A percentile compares a stretch with the other conserved stretches of the same genome.
Evolutionary conservation across 1,140 invertebrate species (phyloP).

Genomic region (Diorhabda sublineata): DNA sequence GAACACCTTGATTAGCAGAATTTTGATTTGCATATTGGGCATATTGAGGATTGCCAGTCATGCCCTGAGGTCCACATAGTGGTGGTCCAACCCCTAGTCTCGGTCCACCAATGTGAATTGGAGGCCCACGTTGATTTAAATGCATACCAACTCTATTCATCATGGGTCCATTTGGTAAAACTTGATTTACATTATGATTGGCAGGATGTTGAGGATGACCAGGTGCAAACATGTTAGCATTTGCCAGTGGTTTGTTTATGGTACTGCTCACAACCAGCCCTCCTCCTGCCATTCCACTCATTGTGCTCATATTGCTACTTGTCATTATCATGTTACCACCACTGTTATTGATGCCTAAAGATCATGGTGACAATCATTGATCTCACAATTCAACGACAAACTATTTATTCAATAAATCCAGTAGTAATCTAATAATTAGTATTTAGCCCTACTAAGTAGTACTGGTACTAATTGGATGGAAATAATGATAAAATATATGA

Average conservation of each 20-base stretch:
- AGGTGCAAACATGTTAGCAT: constrained; percentile 47
- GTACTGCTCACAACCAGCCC: constrained; percentile 61
- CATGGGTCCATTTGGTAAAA: constrained; percentile 69
- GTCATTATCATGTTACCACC: constrained; percentile 66
- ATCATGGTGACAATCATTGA: no score
- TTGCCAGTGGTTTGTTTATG: constrained; percentile 62
- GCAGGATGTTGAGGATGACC: constrained; percentile 46
- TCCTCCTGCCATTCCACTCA: constrained; percentile 59
- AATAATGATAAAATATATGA: no score
- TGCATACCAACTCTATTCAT: constrained; percentile 58
- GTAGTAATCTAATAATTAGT: no score
- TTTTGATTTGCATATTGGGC: constrained; percentile 50
- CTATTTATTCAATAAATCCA: no score
- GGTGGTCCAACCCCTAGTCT: constrained; percentile 51
- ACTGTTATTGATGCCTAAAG: constrained; percentile 49
- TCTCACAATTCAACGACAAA: no score
- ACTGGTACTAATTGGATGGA: no score
- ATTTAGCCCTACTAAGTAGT: no score
- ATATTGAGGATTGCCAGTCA: constrained; percentile 51
- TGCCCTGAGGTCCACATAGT: constrained; percentile 39
- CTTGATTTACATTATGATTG: constrained; percentile 49
- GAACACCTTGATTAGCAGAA: constrained; percentile 46
- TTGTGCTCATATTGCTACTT: constrained; percentile 63
- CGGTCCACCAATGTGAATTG: constrained; percentile 46
- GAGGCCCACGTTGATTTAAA: constrained; percentile 44